Evolutionary conservation across 2,797 vertebrate species (phyloP), one percentile per base, ranked within the genome.

Genomic region (Poecilia gillii): DNA sequence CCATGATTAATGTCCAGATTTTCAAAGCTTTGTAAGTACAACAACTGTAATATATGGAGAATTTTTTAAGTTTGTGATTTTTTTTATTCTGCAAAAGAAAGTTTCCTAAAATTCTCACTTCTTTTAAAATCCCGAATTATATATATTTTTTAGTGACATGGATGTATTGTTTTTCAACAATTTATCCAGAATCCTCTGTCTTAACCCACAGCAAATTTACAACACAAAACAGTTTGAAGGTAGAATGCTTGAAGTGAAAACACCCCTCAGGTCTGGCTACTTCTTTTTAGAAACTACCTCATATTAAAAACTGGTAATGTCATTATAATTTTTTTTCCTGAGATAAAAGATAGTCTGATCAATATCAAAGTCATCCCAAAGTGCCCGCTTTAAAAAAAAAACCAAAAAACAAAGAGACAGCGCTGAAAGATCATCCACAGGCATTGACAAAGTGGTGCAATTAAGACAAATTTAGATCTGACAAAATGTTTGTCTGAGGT

Each of bases 401-500:
- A 82, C 14, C 18, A 45, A 45, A 13, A 14, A 75, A 49, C 66
- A 79, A 39, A 83, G 84, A 84, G 57, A 64, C 73, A 0, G 80
- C 0, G 31, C 68, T 33, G 79, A 73, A 87, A 87, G 86, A 91
- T 87, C 82, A 84, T 90, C 85, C 89, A 87, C 92, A 76, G 85
- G 81, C 57, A 33, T 79, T 81, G 90, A 92, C 89, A 94, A 92
- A 89, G 91, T 81, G 90, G 72, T 77, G 84, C 91, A 91, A 92
- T 92, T 94, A 94, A 85, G 86, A 92, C 85, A 83, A 88, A 87
- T 87, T 55, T 73, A 78, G 82, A 88, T 79, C 72, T 89, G 90
- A 91, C 86, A 88, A 91, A 92, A 93, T 93, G 91, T 93, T 93
- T 93, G 87, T 90, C 78, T 89, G 90, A 94, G 93, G 92, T 92